phyloP scores from a whole-genome alignment of 2,113 vertebrate species.

The Dicrurus megarhynchus region DNA sequence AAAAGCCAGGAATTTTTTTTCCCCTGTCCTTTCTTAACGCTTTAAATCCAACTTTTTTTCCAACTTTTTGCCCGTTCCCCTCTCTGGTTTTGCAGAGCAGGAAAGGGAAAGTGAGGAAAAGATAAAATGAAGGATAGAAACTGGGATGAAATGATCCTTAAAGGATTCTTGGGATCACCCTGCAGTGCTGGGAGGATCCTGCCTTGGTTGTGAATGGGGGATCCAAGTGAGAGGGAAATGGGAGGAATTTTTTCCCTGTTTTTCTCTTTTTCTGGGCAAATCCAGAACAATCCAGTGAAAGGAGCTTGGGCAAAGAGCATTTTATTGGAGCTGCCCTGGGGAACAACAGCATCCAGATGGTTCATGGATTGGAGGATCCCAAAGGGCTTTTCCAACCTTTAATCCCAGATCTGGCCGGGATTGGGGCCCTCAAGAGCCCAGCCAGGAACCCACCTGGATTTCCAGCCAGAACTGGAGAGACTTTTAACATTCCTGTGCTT shows the following conservation, averaged over 20 bases:
- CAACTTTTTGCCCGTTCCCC: neutral
- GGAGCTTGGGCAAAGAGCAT: neutral
- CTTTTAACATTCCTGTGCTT: neutral
- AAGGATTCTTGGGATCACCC: neutral
- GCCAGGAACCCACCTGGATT: neutral
- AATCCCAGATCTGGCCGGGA: neutral
- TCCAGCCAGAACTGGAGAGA: neutral
- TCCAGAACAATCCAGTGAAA: neutral
- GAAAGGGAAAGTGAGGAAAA: neutral
- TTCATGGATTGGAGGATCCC: neutral
- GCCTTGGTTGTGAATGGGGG: too few relatives aligned
- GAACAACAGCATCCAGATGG: neutral
- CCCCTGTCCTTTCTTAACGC: neutral
- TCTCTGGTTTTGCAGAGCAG: neutral
- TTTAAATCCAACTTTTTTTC: neutral
- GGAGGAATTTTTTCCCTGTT: rapidly evolving
- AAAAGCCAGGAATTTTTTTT: neutral
- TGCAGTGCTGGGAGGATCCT: neutral
- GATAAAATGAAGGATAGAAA: neutral
- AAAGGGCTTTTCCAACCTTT: neutral
- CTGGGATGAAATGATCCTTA: neutral
- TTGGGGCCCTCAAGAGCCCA: neutral
- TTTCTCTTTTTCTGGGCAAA: neutral
- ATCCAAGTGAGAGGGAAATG: neutral
- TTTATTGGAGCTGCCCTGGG: neutral